Conservation (phyloP, 2,113 vertebrate genomes). For the Anoura caudifer region DNA sequence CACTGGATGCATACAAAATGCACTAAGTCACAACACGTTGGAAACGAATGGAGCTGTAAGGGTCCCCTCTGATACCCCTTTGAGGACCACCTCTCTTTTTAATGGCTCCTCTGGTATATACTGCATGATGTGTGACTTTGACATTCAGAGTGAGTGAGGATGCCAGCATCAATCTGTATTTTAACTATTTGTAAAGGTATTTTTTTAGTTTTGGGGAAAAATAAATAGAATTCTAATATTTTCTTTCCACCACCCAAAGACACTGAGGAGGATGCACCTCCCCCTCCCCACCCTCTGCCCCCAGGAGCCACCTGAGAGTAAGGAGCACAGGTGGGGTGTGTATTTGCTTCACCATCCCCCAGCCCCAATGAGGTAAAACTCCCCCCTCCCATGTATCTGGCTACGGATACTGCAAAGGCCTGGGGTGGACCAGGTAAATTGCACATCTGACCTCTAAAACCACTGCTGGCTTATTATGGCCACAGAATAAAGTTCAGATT, state of each 20-base stretch:
- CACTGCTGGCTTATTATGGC: not conserved
- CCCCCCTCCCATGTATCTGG: rapidly evolving
- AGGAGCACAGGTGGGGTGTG: not conserved
- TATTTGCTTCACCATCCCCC: not conserved
- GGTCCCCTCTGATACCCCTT: not conserved
- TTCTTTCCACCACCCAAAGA: not conserved
- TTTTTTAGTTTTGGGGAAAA: not conserved
- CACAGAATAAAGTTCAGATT: too few relatives aligned
- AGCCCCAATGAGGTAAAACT: not conserved
- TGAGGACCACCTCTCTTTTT: not conserved
- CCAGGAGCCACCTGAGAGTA: rapidly evolving
- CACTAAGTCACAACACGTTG: too few relatives aligned
- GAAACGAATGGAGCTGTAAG: not conserved
- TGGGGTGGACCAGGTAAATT: too few relatives aligned
- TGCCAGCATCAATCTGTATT: not conserved
- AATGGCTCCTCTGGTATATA: not conserved
- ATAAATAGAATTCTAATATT: not conserved
- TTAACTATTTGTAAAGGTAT: not conserved
- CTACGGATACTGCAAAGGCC: not conserved
- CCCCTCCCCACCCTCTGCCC: not conserved
- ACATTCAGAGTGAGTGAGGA: not conserved
- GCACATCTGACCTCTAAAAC: not conserved
- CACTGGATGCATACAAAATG: not conserved
- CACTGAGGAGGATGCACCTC: not conserved
- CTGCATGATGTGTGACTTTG: not conserved